Conservation (phyloP, 2,797 vertebrate species). For the Eleutherodactylus coqui region DNA sequence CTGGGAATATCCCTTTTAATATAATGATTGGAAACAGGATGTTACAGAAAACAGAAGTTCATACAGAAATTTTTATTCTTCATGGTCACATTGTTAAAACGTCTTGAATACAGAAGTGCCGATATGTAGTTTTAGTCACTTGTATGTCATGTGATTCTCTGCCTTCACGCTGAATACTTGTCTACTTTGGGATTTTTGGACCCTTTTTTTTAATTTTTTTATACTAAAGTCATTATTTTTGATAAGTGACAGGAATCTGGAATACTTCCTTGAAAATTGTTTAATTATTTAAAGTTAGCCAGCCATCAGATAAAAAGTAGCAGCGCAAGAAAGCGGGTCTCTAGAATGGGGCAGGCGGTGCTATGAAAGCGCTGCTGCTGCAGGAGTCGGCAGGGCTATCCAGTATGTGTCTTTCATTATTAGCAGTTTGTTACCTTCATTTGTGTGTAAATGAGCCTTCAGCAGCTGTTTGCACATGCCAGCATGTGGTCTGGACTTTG, state of each 20-base stretch:
- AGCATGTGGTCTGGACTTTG: no score
- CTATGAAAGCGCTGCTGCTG: background rate
- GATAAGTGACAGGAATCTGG: background rate
- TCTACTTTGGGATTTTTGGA: background rate
- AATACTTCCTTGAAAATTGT: background rate
- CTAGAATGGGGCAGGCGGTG: background rate
- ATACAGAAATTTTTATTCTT: background rate
- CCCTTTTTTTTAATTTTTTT: background rate
- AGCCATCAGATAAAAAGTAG: no score
- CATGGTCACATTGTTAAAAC: background rate
- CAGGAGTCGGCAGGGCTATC: background rate
- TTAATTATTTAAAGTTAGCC: background rate
- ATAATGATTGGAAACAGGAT: background rate
- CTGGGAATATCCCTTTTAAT: no score
- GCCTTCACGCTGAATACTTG: no score
- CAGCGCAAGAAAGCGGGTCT: background rate
- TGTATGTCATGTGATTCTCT: background rate
- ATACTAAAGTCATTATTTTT: background rate
- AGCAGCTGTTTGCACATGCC: no score
- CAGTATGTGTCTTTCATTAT: no score
- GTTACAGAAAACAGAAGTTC: background rate
- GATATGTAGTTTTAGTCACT: background rate
- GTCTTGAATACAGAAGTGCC: background rate
- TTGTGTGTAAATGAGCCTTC: no score
- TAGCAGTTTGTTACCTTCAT: no score